Conservation (phyloP, 2,888 invertebrate species). For the Odontomyia ornata region DNA sequence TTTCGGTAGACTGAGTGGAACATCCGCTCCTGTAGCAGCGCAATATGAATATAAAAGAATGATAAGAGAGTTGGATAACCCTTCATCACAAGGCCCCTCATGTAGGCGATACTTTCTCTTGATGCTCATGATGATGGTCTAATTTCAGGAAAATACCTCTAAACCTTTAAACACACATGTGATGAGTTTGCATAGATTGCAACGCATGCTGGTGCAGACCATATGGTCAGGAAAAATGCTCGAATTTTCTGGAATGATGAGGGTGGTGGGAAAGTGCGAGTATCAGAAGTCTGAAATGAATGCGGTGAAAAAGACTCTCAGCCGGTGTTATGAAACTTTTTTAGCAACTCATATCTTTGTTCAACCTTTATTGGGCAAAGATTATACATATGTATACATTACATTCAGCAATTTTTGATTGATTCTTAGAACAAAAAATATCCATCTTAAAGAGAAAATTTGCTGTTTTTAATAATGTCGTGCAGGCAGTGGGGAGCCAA, state of each 20-base stretch:
- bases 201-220: background rate
- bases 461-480: no score
- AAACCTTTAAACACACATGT: slow-evolving; percentile 42
- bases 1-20: background rate
- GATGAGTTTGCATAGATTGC: slow-evolving; percentile 36
- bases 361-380: no score
- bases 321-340: slow-evolving; percentile 30
- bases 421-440: background rate
- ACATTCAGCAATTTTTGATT: background rate
- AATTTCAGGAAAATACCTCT: slow-evolving; percentile 43
- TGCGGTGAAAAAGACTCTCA: slow-evolving; percentile 12
- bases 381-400: no score
- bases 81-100: slow-evolving; percentile 20
- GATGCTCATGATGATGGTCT: slow-evolving; percentile 39
- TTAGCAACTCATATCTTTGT: background rate
- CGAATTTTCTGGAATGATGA: slow-evolving; percentile 3
- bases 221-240: slow-evolving; percentile 15
- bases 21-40: background rate
- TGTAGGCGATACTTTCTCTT: background rate
- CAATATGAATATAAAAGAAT: slow-evolving; percentile 28
- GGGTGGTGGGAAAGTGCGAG: no score
- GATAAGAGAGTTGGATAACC: slow-evolving; percentile 32
- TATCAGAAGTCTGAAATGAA: no score
- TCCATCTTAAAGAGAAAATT: no score
- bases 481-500: no score